Conservation (phyloP, 2,888 invertebrate genomes). For the Volucella bombylans region DNA sequence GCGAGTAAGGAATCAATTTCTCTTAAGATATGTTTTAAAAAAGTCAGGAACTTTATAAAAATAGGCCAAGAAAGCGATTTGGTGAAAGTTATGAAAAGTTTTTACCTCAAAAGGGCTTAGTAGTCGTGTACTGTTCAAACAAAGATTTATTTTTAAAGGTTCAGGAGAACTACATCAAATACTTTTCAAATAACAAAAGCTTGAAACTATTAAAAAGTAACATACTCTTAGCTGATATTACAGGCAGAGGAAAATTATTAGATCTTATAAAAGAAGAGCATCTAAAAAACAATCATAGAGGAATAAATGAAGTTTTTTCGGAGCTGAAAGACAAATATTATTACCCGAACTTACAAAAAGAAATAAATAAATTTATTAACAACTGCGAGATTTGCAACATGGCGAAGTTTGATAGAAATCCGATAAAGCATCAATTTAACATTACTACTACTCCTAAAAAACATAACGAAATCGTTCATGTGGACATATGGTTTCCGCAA, state of each 20-base stretch:
- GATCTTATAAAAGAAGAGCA: conserved; percentile 24
- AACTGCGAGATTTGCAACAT: conserved; percentile 24
- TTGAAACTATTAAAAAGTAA: too few relatives aligned
- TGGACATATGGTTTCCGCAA: background rate
- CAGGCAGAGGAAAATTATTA: too few relatives aligned
- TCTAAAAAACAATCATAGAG: conserved; percentile 23
- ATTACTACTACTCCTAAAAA: background rate
- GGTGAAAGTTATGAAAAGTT: background rate
- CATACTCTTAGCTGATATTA: too few relatives aligned
- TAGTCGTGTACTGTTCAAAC: background rate
- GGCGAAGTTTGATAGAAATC: conserved; percentile 24
- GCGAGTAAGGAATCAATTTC: too few relatives aligned
- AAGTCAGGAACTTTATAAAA: background rate
- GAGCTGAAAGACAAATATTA: conserved; percentile 25
- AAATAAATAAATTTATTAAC: conserved; percentile 32
- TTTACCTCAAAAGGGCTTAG: background rate
- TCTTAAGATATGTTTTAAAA: background rate
- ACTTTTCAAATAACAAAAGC: background rate
- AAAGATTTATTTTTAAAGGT: background rate
- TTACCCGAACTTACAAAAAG: conserved; percentile 13
- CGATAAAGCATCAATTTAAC: too few relatives aligned
- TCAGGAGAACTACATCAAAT: background rate
- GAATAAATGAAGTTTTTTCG: conserved; percentile 17
- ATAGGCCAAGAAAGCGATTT: background rate
- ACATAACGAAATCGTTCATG: conserved; percentile 4